Evolutionary conservation across 2,113 vertebrate genomes (phyloP).

Genomic region (Phainopepla nitens): DNA sequence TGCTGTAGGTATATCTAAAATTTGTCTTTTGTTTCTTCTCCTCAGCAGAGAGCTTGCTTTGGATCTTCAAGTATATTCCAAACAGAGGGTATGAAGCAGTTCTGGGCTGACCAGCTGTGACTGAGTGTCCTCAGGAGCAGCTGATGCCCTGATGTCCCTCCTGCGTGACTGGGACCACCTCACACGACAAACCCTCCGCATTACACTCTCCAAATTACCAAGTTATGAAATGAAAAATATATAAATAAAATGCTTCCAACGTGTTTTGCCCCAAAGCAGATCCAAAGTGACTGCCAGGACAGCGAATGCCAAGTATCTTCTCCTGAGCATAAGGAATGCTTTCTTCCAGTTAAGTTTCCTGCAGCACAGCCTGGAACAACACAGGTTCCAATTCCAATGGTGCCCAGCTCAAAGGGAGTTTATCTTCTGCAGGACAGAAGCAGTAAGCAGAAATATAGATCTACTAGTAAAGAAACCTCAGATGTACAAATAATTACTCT

Average conservation of each 20-base stretch:
- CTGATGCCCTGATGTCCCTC: background rate
- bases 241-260: background rate
- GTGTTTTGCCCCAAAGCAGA: background rate
- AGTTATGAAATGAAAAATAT: background rate
- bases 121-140: background rate
- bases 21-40: background rate
- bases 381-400: background rate
- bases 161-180: background rate
- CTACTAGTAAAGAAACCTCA: background rate
- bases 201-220: background rate
- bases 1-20: background rate
- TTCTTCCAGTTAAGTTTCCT: background rate
- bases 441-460: background rate
- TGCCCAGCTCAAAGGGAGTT: background rate
- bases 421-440: background rate
- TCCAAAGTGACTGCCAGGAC: background rate
- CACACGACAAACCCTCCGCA: fast-evolving
- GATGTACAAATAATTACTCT: background rate
- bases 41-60: background rate
- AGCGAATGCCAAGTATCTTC: background rate
- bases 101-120: background rate
- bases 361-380: background rate
- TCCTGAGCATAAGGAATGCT: background rate
- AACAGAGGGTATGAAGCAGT: background rate
- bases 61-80: background rate